Conservation (phyloP, 2,888 invertebrate species). For the Zelleria hepariella region DNA sequence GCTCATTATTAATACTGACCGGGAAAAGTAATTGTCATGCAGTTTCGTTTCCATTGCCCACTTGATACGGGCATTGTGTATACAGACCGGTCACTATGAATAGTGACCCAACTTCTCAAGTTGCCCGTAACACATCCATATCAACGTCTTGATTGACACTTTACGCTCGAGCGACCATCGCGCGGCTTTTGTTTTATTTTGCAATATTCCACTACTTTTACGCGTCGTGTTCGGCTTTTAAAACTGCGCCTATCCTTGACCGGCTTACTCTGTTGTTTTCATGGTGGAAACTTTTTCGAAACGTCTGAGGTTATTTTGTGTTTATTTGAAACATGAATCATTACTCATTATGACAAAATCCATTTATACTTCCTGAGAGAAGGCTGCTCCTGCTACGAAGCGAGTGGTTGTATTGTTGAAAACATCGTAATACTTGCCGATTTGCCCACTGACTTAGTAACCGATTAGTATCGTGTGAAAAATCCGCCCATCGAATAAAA, state of each 20-base stretch:
- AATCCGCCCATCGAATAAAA: not conserved
- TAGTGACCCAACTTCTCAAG: not conserved
- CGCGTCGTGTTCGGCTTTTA: conserved; percentile 28
- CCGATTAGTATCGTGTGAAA: conserved; percentile 30
- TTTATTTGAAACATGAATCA: too few species aligned
- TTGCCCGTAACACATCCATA: conserved; percentile 7
- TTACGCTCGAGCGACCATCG: conserved; percentile 25
- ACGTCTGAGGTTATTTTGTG: not conserved
- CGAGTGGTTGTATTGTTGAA: too few species aligned
- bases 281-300: not conserved
- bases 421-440: conserved; percentile 9
- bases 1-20: too few species aligned
- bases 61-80: too few species aligned
- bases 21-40: too few species aligned
- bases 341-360: too few species aligned
- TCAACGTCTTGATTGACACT: conserved; percentile 54
- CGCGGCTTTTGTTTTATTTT: conserved; percentile 31
- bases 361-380: too few species aligned
- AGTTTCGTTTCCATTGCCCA: too few species aligned
- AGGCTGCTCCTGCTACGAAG: too few species aligned
- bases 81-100: not conserved
- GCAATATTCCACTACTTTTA: conserved; percentile 27
- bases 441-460: conserved; percentile 34
- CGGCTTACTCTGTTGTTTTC: conserved; percentile 23
- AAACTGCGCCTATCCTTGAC: conserved; percentile 40